These are phyloP conservation scores for Drosophila ercepeae DNA, from an alignment of 1,140 invertebrate genomes.

Conservation along the genomic window DNA sequence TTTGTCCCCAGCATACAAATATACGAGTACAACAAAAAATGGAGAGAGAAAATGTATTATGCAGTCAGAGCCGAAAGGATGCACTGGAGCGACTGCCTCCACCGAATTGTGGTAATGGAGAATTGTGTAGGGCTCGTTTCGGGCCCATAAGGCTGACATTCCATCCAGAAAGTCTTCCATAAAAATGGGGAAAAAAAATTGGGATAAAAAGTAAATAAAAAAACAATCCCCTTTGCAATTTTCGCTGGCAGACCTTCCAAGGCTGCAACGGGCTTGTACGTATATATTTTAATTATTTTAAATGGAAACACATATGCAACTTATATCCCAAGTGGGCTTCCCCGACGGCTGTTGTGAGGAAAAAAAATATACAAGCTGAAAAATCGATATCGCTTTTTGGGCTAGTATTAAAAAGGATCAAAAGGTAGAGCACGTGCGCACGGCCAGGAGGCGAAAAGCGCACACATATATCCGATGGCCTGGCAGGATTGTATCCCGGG, in stretches of 20 bases:
- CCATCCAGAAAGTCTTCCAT: neutral
- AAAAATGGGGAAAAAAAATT: neutral
- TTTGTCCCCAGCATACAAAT: conserved; percentile 48
- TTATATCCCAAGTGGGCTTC: conserved; percentile 23
- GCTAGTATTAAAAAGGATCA: conserved; percentile 67
- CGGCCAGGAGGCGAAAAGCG: conserved; percentile 44
- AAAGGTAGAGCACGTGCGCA: conserved; percentile 66
- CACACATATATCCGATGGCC: conserved; percentile 18
- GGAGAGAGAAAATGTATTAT: conserved; percentile 51
- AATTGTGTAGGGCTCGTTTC: neutral
- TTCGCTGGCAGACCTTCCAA: neutral
- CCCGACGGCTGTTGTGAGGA: conserved; percentile 4
- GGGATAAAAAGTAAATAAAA: neutral
- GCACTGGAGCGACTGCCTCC: conserved; percentile 51
- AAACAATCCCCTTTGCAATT: neutral
- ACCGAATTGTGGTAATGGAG: conserved; percentile 66
- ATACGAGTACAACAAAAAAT: conserved; percentile 1
- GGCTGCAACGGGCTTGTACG: conserved; percentile 2
- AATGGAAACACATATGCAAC: conserved; percentile 49
- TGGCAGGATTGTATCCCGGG: conserved; percentile 20
- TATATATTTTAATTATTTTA: conserved; percentile 49
- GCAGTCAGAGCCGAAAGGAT: conserved; percentile 56
- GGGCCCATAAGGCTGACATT: neutral
- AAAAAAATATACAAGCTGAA: conserved; percentile 26
- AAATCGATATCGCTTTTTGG: conserved; percentile 71